A percentile compares a stretch with the other conserved stretches of the same genome.
Evolutionary conservation across 2,113 vertebrate genomes (phyloP).

Genomic region (Zosterops hypoxanthus): DNA sequence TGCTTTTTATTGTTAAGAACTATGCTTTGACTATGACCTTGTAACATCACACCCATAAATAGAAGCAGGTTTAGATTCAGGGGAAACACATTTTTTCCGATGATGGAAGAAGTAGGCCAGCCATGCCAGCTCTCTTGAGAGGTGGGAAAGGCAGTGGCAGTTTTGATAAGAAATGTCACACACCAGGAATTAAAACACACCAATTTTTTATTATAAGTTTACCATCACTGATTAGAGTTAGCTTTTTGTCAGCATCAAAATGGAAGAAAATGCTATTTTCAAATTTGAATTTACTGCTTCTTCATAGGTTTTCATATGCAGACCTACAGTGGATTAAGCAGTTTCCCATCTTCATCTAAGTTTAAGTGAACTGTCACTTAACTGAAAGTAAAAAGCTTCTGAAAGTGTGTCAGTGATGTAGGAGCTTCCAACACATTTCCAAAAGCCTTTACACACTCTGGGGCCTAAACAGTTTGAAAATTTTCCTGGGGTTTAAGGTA

Average conservation of each 20-base stretch:
- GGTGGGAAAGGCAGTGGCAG: neutral
- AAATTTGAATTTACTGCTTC: neutral
- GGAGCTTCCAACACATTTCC: neutral
- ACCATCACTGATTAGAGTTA: neutral
- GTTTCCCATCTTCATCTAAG: neutral
- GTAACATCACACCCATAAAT: neutral
- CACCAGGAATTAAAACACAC: neutral
- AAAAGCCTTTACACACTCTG: neutral
- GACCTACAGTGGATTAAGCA: neutral
- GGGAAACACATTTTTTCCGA: slow-evolving; percentile 33
- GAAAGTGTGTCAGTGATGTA: fast-evolving
- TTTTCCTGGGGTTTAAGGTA: neutral
- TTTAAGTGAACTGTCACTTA: neutral
- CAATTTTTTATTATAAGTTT: neutral
- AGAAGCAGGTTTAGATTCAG: slow-evolving; percentile 19
- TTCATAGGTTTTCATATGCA: neutral
- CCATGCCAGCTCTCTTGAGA: neutral
- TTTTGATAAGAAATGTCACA: neutral
- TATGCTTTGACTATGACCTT: neutral
- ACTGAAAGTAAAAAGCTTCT: neutral
- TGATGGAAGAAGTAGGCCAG: slow-evolving; percentile 11
- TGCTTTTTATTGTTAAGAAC: slow-evolving; percentile 22
- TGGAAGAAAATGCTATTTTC: neutral
- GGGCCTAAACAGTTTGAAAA: neutral
- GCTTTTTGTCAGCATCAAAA: neutral